Evolutionary conservation across 2,113 vertebrate genomes (phyloP), one percentile per base, ranked within the genome.

Genomic region (Gulo gulo): DNA sequence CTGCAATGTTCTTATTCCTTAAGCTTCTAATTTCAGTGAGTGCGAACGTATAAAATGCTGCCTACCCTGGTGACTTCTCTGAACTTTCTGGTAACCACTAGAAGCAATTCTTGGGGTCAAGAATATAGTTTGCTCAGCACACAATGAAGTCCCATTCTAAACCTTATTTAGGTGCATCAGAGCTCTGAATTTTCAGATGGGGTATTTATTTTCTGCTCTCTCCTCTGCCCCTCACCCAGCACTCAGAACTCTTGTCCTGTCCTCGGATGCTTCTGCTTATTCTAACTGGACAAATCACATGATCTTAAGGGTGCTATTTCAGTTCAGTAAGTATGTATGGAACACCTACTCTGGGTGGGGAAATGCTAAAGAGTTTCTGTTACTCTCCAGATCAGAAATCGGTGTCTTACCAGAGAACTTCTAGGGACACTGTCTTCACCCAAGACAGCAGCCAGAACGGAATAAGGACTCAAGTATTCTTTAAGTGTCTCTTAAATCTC

Each of bases 71-170:
- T 65, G 31, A 95, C 55, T 92, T 94, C 52, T 87, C 65, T 61
- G 79, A 94, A 94, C n/a, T 47, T 80, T 93, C 61, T 76, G 73
- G 42, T 16, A 92, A 73, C 24, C 42, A 63, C n/a, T 59, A 91
- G 59, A 93, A 88, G 87, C 52, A 85, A 50, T 63, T 92, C 76
- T 94, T 95, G 21, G 50, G 71, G 78, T 84, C 50, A 96, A 91
- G 86, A 81, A 87, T 83, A 61, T 45, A 71, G 82, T 91, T 88
- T 91, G 50, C 50, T 50, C 78, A 93, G 67, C 39, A 80, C 6
- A 67, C 42, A 86, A 67, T 8, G 34, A 94, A 97, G n/a, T 55
- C 12, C 31, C 39, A 63, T 92, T 95, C 10, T 86, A 89, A 95
- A 69, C 18, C 24, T 59, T 87, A 83, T 88, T 36, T 45, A 83